These are phyloP conservation scores for Rutilus rutilus DNA, from an alignment of 2,113 vertebrate species.

Conservation along the genomic window DNA sequence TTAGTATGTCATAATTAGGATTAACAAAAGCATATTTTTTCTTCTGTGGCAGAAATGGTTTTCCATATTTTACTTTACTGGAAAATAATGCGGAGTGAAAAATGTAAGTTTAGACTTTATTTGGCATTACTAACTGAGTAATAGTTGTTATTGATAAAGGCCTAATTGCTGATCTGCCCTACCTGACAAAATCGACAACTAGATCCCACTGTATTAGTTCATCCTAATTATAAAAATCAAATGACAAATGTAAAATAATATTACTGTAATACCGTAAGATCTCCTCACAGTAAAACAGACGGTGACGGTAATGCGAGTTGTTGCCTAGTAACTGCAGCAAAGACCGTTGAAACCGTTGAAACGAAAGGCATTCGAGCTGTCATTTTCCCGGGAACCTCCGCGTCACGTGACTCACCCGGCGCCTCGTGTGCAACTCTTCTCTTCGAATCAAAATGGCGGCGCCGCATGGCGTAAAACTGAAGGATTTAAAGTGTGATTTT, in stretches of 20 bases:
- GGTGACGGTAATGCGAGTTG: background rate
- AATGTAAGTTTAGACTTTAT: background rate
- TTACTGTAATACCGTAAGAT: background rate
- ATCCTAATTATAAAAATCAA: background rate
- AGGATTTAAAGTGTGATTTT: slow-evolving; percentile 65
- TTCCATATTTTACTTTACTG: background rate
- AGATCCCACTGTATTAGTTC: slow-evolving; percentile 44
- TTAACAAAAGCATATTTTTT: no score
- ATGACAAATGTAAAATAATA: background rate
- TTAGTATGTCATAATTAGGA: no score
- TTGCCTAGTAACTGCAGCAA: background rate
- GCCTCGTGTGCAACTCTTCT: slow-evolving; percentile 12
- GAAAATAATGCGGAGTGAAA: background rate
- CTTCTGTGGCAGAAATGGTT: no score
- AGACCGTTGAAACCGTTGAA: background rate
- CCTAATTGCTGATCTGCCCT: background rate
- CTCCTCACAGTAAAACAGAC: background rate
- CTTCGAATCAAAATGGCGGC: slow-evolving; percentile 75
- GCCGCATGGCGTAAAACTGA: slow-evolving; percentile 66
- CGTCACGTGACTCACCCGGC: slow-evolving; percentile 68
- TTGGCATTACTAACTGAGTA: background rate
- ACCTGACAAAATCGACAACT: background rate
- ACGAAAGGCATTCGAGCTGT: background rate
- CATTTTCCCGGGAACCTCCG: slow-evolving; percentile 46
- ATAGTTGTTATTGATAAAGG: background rate